Evolutionary conservation across 30 jellyfish, hydroid and myxozoan species (phyloP), one percentile per base, ranked within the genome.

Genomic region (Cassiopea andromeda): DNA sequence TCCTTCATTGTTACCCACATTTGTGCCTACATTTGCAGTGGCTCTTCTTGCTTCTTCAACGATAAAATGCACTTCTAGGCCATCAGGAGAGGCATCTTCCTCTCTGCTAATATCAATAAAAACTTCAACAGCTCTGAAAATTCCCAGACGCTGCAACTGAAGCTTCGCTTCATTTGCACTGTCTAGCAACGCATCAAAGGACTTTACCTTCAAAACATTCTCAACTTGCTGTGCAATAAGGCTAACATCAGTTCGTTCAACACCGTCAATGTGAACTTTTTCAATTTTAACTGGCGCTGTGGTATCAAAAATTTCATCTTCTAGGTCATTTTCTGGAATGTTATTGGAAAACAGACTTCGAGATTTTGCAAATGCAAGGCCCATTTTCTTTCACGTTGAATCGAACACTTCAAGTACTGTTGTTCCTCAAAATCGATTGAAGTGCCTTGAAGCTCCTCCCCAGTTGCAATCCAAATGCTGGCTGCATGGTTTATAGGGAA

Each of bases 1-100:
- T 45, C 99, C 99, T 47, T 96, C 99, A 83, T 96, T 96, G 77
- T 92, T 89, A 0, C 99, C 99, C 38, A 96, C 97, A 68, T 75
- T 75, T 14, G 99, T 96, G 17, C 99, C 99, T 12, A 92, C 93
- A 71, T 88, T 85, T 60, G 96, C 97, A 3, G 96, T 69, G 19
- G 91, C 57, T 18, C 96, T 67, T 66, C 87, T 78, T 15, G 96
- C 61, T 76, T 96, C 99, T 76, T 91, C 80, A 57, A 96, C 97
- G 61, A 91, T 46, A 69, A 86, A 96, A 77, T 82, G 76, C 3
- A 96, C 98, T 88, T 96, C 99, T 9, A 96, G 91, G 27, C 95
- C 97, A 9, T 85, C 92, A 2, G 93, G 90, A 3, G 92, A 66
- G 2, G 97, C 90, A 64, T 74, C 86, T 58, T 84, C 91, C n/a